Evolutionary conservation across 2,888 invertebrate genomes (phyloP), one percentile per base, ranked within the genome.

Genomic region (Nomada lathburiana): DNA sequence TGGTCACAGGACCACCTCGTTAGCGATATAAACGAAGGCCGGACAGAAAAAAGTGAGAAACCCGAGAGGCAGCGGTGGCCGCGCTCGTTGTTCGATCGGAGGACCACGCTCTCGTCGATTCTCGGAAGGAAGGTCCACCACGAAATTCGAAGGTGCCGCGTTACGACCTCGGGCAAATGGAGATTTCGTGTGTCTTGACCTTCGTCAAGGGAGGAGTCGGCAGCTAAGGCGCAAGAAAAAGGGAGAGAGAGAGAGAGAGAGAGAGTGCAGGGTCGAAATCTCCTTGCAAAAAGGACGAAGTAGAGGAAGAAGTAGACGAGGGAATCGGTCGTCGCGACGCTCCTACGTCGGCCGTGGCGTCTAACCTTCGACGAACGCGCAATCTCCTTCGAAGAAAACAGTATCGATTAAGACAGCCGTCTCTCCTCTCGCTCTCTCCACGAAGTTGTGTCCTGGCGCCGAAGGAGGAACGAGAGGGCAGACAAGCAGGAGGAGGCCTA

Each of bases 141-240:
- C 80, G 81, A 88, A 87, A 85, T 87, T 82, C 85, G 85, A 85
- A 88, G 88, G 88, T 88, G 83, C 84, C 87, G 88, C 85, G 68
- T 64, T 82, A 68, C 87, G 88, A 88, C 88, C 88, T 88, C 88
- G 84, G 84, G 82, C 85, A 86, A 88, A 87, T 88, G 88, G 87
- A 85, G 88, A 88, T 88, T 88, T 88, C 85, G 86, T 87, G 89
- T 88, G 90, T 90, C 90, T 91, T 90, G 90, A 93, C 92, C 92
- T 93, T 92, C 92, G 91, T 92, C 92, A 93, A 91, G 90, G 91
- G 92, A 92, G 91, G 91, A 90, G 91, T 86, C 85, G 52, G 63
- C 72, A 79, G 65, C 71, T 62, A 62, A 67, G 78, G 73, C 63
- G 50, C 50, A 69, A 50, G 23, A 80, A 55, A 55, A 60, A 62